Conservation (phyloP, 2,113 vertebrate genomes). For the Labrus mixtus region DNA sequence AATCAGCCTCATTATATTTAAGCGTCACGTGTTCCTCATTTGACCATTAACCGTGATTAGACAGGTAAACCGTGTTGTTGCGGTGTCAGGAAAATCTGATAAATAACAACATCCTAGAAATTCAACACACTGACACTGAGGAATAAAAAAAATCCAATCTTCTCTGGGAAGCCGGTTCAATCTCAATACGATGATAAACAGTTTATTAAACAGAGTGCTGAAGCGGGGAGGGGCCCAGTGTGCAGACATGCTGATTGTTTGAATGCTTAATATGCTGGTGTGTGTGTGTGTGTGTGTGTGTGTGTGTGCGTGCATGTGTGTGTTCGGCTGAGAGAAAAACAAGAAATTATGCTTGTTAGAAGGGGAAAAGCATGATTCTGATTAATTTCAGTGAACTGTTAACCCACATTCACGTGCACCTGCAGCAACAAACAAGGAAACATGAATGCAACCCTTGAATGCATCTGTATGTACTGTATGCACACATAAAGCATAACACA, state of each 20-base stretch:
- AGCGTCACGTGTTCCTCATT: neutral
- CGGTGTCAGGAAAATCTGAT: too few relatives aligned
- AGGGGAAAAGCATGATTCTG: constrained; percentile 36
- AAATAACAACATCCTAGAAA: neutral
- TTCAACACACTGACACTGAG: neutral
- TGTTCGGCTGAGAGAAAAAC: constrained; percentile 6
- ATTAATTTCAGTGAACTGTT: constrained; percentile 10
- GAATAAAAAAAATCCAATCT: constrained; percentile 2
- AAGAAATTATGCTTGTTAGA: constrained; percentile 12
- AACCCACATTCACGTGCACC: constrained; percentile 17
- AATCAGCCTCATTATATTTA: too few relatives aligned
- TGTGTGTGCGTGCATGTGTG: neutral
- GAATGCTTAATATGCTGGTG: neutral
- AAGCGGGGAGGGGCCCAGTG: constrained; percentile 27
- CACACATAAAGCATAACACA: too few relatives aligned
- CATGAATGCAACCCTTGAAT: neutral
- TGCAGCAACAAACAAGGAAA: neutral
- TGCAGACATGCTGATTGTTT: neutral
- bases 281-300: neutral
- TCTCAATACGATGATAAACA: constrained; percentile 26
- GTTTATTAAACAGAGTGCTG: constrained; percentile 9
- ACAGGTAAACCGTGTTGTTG: neutral
- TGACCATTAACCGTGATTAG: neutral
- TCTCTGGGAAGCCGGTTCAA: constrained; percentile 4
- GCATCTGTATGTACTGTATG: neutral